A percentile compares a stretch with the other conserved stretches of the same genome.
Conservation (phyloP, 2,797 vertebrate genomes). For the Menidia menidia region DNA sequence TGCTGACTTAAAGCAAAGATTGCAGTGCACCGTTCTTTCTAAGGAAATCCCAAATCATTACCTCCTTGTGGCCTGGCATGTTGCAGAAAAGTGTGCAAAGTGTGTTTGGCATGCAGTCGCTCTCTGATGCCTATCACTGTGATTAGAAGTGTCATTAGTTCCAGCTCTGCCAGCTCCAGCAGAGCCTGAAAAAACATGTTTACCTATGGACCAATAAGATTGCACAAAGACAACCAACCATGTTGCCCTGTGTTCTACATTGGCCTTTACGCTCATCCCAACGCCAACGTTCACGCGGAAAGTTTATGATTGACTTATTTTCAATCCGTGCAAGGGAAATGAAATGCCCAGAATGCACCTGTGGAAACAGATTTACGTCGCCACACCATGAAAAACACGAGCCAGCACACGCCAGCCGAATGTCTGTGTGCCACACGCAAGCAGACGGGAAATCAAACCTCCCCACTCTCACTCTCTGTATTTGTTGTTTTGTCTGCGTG, state of each 20-base stretch:
- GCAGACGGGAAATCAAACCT: conserved; percentile 15
- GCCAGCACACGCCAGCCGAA: conserved; percentile 12
- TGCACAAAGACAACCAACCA: neutral
- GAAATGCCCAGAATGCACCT: conserved; percentile 6
- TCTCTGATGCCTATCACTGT: conserved; percentile 73
- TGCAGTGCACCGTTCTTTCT: conserved; percentile 23
- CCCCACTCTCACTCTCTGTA: conserved; percentile 47
- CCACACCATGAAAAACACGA: conserved; percentile 9
- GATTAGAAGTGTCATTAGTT: conserved; percentile 78
- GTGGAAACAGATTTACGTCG: conserved; percentile 10
- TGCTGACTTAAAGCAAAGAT: conserved; percentile 19
- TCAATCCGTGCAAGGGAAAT: conserved; percentile 13
- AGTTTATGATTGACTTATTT: neutral
- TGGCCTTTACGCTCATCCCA: neutral
- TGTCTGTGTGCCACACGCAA: conserved; percentile 36
- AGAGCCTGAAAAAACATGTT: conserved; percentile 69
- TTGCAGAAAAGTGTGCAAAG: conserved; percentile 59
- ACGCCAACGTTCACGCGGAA: neutral
- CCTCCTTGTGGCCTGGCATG: conserved; percentile 57
- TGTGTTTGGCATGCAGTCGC: conserved; percentile 71
- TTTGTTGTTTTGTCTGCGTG: conserved; percentile 58
- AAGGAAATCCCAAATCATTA: conserved; percentile 60
- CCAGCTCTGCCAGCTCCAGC: conserved; percentile 68
- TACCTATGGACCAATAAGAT: conserved; percentile 52
- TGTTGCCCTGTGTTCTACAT: neutral